Percentiles rank a stretch among this genome's conserved stretches.
Conservation (phyloP, 2,797 vertebrate species). For the Morus bassanus region DNA sequence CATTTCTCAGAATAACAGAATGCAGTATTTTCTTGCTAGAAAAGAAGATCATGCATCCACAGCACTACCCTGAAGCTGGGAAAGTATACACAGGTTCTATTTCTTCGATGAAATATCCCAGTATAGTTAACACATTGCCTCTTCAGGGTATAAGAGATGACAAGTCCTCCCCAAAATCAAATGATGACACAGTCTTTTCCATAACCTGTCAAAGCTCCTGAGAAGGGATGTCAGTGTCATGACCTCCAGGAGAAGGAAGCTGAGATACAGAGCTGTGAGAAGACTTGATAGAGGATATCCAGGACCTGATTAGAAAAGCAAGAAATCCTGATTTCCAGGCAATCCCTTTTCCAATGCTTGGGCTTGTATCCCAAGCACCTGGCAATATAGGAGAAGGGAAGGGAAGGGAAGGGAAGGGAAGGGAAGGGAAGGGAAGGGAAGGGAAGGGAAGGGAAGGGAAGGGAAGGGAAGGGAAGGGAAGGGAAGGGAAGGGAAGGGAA, state of each 20-base stretch:
- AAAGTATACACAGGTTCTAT: background rate
- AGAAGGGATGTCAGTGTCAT: background rate
- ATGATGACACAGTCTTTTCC: background rate
- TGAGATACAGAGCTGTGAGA: background rate
- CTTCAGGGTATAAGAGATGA: background rate
- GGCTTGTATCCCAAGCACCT: background rate
- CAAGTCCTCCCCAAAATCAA: background rate
- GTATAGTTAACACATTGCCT: background rate
- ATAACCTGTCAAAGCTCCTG: background rate
- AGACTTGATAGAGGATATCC: background rate
- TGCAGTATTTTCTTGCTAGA: background rate
- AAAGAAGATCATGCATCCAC: background rate
- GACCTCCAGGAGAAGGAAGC: background rate
- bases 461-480: background rate
- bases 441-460: background rate
- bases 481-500: background rate
- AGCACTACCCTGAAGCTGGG: background rate
- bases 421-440: background rate
- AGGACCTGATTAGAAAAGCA: background rate
- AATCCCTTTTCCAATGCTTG: background rate
- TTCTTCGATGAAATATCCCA: background rate
- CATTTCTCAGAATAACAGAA: background rate
- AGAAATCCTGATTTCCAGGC: background rate
- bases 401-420: background rate
- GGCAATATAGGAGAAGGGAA: background rate